phyloP scores from a whole-genome alignment of 2,113 vertebrate genomes.

The Poecilia latipinna region DNA sequence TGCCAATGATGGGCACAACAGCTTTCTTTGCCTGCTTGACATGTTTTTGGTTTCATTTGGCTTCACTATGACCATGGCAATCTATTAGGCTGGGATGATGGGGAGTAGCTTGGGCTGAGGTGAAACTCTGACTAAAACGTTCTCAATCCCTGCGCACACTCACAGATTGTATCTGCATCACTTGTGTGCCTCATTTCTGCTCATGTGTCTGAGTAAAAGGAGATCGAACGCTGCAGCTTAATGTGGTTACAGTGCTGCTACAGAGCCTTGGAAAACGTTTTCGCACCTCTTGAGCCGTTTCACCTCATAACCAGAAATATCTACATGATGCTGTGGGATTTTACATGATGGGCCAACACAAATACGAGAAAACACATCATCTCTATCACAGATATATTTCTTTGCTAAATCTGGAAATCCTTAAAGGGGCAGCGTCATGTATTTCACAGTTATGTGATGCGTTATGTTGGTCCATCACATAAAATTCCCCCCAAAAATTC shows the following conservation, averaged over 20 bases:
- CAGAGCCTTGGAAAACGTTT: background rate
- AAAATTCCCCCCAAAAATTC: background rate
- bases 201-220: conserved; percentile 13
- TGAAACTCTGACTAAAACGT: conserved; percentile 20
- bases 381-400: background rate
- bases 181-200: conserved; percentile 6
- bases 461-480: background rate
- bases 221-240: conserved; percentile 60
- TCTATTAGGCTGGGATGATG: conserved; percentile 51
- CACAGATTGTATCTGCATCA: conserved; percentile 13
- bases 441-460: background rate
- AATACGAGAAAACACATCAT: background rate
- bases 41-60: conserved; percentile 29
- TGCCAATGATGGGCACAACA: conserved; percentile 27
- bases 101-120: conserved; percentile 38
- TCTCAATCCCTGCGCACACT: conserved; percentile 19
- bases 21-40: conserved; percentile 63
- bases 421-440: no score
- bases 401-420: no score
- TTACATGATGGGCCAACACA: background rate
- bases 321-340: background rate
- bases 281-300: no score
- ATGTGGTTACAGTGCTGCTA: background rate
- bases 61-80: conserved; percentile 67
- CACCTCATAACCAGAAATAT: background rate